Conservation (phyloP, 1,140 invertebrate species). For the Camponotus pennsylvanicus region DNA sequence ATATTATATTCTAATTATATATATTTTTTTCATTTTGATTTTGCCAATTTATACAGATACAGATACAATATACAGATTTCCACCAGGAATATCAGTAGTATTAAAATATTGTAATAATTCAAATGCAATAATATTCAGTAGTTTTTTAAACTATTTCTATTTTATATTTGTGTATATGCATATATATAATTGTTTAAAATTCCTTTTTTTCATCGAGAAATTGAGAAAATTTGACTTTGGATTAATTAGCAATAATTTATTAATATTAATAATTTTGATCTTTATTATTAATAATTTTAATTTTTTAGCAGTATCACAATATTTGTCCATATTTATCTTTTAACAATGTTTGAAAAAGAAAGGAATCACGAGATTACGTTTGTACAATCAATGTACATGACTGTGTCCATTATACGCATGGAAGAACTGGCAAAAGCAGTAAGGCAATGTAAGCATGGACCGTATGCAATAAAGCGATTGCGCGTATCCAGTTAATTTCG, state of each 20-base stretch:
- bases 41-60: background rate
- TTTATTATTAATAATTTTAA: background rate
- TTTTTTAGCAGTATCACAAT: background rate
- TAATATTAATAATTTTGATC: background rate
- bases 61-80: background rate
- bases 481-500: constrained; percentile 50
- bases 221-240: background rate
- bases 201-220: background rate
- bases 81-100: background rate
- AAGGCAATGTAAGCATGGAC: constrained; percentile 12
- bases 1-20: background rate
- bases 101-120: background rate
- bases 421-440: constrained; percentile 23
- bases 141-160: too few relatives aligned
- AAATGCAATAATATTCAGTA: too few relatives aligned
- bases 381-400: background rate
- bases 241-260: background rate
- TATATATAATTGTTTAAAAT: background rate
- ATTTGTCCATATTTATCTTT: background rate
- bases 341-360: background rate
- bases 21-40: too few relatives aligned
- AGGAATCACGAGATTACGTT: background rate
- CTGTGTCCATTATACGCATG: background rate
- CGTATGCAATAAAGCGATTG: constrained; percentile 29
- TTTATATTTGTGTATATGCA: too few relatives aligned